Base-by-base conservation (phyloP, 2,113 vertebrate genomes). In the Myotis yumanensis region DNA sequence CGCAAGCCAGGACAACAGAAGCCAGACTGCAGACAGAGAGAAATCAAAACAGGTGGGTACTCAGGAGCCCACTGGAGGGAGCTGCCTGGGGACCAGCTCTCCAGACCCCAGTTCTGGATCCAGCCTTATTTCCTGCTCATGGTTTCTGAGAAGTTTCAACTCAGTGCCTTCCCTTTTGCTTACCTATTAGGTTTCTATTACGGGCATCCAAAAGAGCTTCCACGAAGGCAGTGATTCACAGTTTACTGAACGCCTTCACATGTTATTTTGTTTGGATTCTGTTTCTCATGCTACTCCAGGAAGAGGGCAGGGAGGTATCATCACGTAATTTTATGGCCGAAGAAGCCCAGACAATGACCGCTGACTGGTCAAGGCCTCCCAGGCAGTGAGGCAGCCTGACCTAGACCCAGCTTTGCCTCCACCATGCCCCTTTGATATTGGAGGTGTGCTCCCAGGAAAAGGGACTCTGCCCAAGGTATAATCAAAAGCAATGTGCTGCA, bases 191-290 rank as follows among this genome's bases (percentile, higher is more conserved):
- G 66, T 72, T 92, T 87, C 89, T 35, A 23, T 76, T 59, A 28
- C 0, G 0, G n/a, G 15, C 12, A 11, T 51, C 87, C 46, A 40
- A 51, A 88, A 86, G 23, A 59, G 22, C 35, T 81, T 81, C 72
- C 46, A 11, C 37, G 7, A 20, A 87, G 54, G 54, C 5, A 1
- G 76, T 75, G 81, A 85, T 54, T 96, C 96, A 90, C 82, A 72
- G 52, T 69, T 93, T 88, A 89, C 94, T 23, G 71, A 89, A 80
- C 1, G 0, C 66, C 75, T 25, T 59, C 59, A 46, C 51, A 4
- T 62, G 59, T 11, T 57, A 35, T 57, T 43, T 62, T 92, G 87
- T 82, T 79, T 85, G 43, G 52, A 43, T 85, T 96, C 84, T 73
- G 28, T 71, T 91, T 93, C 82, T 86, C 77, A 85, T 11, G 0